Evolutionary conservation across 2,113 vertebrate genomes (phyloP).

Genomic region (Hydrochoerus hydrochaeris): DNA sequence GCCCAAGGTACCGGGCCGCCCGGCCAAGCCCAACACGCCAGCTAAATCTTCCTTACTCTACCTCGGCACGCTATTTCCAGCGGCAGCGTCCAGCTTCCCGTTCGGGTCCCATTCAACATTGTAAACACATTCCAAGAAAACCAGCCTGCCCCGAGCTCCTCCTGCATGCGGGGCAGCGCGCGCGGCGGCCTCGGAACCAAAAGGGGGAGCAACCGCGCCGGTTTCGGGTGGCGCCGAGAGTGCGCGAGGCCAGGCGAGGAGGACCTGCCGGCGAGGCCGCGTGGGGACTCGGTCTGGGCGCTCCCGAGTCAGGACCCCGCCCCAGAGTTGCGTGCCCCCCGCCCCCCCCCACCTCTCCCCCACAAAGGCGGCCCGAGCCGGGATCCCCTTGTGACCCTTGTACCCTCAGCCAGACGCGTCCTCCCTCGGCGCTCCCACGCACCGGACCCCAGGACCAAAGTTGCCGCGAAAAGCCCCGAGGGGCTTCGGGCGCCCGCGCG

Average conservation of each 20-base stretch:
- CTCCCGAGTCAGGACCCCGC: background rate
- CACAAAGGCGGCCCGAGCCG: slow-evolving; percentile 66
- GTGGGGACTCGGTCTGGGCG: background rate
- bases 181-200: too few species aligned
- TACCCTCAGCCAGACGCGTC: background rate
- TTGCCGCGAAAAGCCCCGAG: slow-evolving; percentile 21
- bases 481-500: background rate
- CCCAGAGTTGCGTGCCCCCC: slow-evolving; percentile 49
- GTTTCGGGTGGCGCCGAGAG: background rate
- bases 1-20: background rate
- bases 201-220: background rate
- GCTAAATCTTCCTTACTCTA: slow-evolving; percentile 52
- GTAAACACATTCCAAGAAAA: slow-evolving; percentile 82
- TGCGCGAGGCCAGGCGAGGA: too few species aligned
- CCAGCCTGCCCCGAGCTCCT: slow-evolving; percentile 64
- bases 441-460: slow-evolving; percentile 17
- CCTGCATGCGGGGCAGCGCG: background rate
- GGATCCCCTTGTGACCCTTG: slow-evolving; percentile 46
- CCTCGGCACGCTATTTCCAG: slow-evolving; percentile 54
- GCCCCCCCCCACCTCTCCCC: slow-evolving; percentile 34
- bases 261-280: background rate
- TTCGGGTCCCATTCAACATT: slow-evolving; percentile 67
- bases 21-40: background rate
- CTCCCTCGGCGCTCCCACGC: background rate
- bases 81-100: slow-evolving; percentile 73